Percentiles rank a stretch among this genome's conserved stretches.
These are phyloP conservation scores for Nemopilema nomurai DNA, from an alignment of 30 jellyfish, hydroid and myxozoan genomes.

Conservation along the genomic window DNA sequence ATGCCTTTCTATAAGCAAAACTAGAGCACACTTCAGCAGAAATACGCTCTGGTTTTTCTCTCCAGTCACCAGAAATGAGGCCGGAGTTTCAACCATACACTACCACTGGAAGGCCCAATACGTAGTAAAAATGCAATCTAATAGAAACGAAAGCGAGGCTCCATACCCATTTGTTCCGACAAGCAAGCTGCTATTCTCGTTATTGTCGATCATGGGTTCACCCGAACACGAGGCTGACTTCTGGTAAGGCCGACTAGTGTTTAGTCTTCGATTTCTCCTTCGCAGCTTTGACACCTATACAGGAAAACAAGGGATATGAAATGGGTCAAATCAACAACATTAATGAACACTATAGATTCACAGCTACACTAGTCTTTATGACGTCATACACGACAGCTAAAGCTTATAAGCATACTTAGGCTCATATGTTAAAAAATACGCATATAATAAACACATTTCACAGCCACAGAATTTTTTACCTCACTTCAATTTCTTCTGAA, in stretches of 20 bases:
- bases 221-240: not conserved
- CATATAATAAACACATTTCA: too few relatives aligned
- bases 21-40: too few relatives aligned
- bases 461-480: too few relatives aligned
- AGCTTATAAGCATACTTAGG: not conserved
- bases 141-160: not conserved
- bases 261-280: slow-evolving; percentile 43
- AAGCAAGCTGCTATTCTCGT: slow-evolving; percentile 31
- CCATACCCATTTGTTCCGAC: slow-evolving; percentile 48
- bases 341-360: not conserved
- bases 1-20: too few relatives aligned
- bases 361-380: not conserved
- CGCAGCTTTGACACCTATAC: slow-evolving; percentile 40
- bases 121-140: not conserved
- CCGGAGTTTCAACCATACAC: not conserved
- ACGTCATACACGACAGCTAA: not conserved
- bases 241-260: slow-evolving; percentile 10
- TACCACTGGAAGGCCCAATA: not conserved
- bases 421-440: not conserved
- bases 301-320: not conserved
- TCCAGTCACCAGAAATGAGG: too few relatives aligned
- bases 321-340: not conserved
- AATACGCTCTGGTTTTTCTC: too few relatives aligned
- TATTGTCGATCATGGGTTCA: not conserved
- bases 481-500: too few relatives aligned